Evolutionary conservation across 2,113 vertebrate species (phyloP), one percentile per base, ranked within the genome.

Genomic region (Xerus inauris): DNA sequence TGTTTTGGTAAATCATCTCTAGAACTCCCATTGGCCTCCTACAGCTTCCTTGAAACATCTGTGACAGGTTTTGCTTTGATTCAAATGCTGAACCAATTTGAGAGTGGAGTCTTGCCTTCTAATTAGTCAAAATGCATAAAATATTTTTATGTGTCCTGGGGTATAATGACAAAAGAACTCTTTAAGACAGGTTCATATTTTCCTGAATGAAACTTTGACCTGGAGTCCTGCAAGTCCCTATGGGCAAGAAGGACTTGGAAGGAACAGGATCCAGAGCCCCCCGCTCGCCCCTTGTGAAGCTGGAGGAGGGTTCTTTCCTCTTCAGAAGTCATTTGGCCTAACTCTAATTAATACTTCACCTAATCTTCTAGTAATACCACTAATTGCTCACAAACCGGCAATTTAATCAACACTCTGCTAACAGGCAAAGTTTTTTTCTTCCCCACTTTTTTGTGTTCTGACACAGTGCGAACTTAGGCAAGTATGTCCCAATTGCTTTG

Each of bases 261-360:
- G 28, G 28, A 1, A n/a, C 13, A 3, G 22, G 3, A 54, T 26
- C 17, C 81, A 9, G 32, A 12, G 69, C 76, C 62, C 42, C 49
- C 22, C 69, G 24, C 42, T n/a, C 7, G 8, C 7, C 89, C 67
- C 30, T 10, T 1, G 2, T 19, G 62, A 12, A 38, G 65, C 32
- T 24, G 91, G 51, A 73, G 6, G 83, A 97, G 54, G 73, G 96
- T 76, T n/a, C 87, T 97, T 96, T 96, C 94, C n/a, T 80, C 91
- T 76, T 81, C 69, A 96, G 95, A 96, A 96, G 24, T 95, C n/a
- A 92, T 97, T 97, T 93, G 97, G 95, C 95, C 95, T 49, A 96
- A 83, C 92, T 98, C 97, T 98, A 98, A 98, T 98, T 98, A 98
- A 98, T 98, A 98, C 96, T 98, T 98, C 96, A 98, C 96, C 97